Evolutionary conservation across 2,888 invertebrate species (phyloP).

Genomic region (Harmothoe impar): DNA sequence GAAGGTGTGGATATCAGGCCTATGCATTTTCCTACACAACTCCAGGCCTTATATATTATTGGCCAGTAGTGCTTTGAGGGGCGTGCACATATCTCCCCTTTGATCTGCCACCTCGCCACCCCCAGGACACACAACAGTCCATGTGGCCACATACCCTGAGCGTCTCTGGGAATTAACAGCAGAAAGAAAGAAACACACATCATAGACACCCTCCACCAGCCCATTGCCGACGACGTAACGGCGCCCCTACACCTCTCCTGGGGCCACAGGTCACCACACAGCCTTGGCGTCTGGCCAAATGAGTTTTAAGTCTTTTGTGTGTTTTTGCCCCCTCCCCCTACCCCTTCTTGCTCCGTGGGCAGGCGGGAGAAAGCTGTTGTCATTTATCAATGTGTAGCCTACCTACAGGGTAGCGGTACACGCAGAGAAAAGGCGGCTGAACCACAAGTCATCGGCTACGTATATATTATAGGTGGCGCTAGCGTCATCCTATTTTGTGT

Average conservation of each 20-base stretch:
- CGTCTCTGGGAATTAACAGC: too few relatives aligned
- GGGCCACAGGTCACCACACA: not conserved
- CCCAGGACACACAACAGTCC: too few relatives aligned
- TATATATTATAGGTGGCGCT: too few relatives aligned
- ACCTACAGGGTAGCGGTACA: not conserved
- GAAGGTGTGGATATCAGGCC: too few relatives aligned
- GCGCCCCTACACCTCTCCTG: not conserved
- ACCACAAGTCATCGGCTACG: not conserved
- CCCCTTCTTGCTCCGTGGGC: not conserved
- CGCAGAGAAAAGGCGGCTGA: not conserved
- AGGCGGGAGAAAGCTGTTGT: conserved; percentile 14
- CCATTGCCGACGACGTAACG: not conserved
- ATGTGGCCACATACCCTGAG: too few relatives aligned
- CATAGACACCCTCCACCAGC: not conserved
- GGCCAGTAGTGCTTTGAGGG: too few relatives aligned
- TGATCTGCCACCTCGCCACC: too few relatives aligned
- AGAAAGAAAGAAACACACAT: too few relatives aligned
- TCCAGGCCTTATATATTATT: too few relatives aligned
- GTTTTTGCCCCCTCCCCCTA: not conserved
- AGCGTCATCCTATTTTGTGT: too few relatives aligned
- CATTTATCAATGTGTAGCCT: conserved; percentile 8
- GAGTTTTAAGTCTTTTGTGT: conserved; percentile 38
- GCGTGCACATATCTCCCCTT: too few relatives aligned
- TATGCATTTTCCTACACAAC: too few relatives aligned
- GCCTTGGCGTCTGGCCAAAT: conserved; percentile 17